These are phyloP conservation scores for Apistogramma diplotaenia DNA, from an alignment of 2,113 vertebrate species.

Conservation along the genomic window DNA sequence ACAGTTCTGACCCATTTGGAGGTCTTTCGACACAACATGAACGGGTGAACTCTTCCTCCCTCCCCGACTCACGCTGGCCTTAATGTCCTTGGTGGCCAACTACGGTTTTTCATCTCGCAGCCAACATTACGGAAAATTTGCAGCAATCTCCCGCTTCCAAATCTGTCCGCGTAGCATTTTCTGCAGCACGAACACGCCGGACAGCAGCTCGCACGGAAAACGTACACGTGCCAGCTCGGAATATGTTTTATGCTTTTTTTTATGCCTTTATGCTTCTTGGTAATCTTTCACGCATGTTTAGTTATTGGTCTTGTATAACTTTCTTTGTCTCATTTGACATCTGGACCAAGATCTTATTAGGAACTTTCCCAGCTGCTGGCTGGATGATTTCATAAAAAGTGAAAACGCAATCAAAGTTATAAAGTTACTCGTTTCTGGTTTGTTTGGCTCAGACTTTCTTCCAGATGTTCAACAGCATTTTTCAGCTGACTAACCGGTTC, in stretches of 20 bases:
- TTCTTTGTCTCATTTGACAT: background rate
- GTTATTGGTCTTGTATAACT: background rate
- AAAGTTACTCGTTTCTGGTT: constrained; percentile 2
- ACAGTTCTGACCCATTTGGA: constrained; percentile 62
- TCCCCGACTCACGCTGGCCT: background rate
- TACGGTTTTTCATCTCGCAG: constrained; percentile 4
- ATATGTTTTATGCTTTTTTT: background rate
- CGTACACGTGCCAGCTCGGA: background rate
- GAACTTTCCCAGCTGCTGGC: constrained; percentile 28
- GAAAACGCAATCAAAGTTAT: constrained; percentile 13
- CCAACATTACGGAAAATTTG: background rate
- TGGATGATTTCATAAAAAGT: constrained; percentile 27
- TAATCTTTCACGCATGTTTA: background rate
- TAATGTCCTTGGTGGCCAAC: constrained; percentile 24
- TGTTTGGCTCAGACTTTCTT: constrained; percentile 8
- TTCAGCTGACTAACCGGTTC: background rate
- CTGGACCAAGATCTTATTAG: background rate
- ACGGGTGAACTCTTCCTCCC: constrained; percentile 38
- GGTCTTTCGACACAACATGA: constrained; percentile 36
- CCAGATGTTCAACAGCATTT: constrained; percentile 34
- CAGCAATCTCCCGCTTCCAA: background rate
- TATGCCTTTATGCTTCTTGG: background rate
- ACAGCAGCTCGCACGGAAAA: background rate
- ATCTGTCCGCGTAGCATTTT: background rate
- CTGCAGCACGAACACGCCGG: background rate